phyloP scores from a whole-genome alignment of 1,140 invertebrate genomes.

The Anastrepha ludens region DNA sequence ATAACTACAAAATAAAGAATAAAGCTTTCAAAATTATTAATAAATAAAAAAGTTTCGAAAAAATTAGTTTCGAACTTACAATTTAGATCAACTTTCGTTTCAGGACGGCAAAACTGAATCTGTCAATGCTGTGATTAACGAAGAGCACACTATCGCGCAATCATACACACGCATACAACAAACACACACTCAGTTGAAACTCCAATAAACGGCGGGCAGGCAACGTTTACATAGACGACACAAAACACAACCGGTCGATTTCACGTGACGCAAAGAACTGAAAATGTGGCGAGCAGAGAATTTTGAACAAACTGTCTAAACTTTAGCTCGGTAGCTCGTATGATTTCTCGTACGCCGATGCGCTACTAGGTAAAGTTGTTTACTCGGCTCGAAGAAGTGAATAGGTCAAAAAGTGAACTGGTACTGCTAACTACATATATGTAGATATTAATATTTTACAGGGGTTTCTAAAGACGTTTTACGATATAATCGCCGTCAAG shows the following conservation, averaged over 20 bases:
- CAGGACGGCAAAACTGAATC: background rate
- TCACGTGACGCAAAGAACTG: slow-evolving; percentile 58
- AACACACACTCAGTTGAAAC: slow-evolving; percentile 15
- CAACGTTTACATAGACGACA: background rate
- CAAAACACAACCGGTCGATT: slow-evolving; percentile 56
- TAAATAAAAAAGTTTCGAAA: background rate
- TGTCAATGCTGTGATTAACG: background rate
- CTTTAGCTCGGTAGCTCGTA: slow-evolving; percentile 15
- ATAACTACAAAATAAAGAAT: background rate
- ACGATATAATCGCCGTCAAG: too few species aligned
- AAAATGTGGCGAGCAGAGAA: slow-evolving; percentile 34
- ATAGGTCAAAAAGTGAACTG: slow-evolving; percentile 1
- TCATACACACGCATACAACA: slow-evolving; percentile 26
- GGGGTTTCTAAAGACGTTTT: too few species aligned
- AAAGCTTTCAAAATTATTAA: slow-evolving; percentile 6
- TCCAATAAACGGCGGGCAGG: background rate
- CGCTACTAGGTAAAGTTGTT: background rate
- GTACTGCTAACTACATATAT: background rate
- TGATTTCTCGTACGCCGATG: slow-evolving; percentile 13
- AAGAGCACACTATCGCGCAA: background rate
- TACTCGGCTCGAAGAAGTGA: background rate
- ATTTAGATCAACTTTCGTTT: slow-evolving; percentile 36
- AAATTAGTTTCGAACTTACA: slow-evolving; percentile 12
- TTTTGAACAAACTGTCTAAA: slow-evolving; percentile 19
- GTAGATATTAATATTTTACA: too few species aligned